phyloP scores from a whole-genome alignment of 1,140 invertebrate genomes.

The Aphelinus certus region DNA sequence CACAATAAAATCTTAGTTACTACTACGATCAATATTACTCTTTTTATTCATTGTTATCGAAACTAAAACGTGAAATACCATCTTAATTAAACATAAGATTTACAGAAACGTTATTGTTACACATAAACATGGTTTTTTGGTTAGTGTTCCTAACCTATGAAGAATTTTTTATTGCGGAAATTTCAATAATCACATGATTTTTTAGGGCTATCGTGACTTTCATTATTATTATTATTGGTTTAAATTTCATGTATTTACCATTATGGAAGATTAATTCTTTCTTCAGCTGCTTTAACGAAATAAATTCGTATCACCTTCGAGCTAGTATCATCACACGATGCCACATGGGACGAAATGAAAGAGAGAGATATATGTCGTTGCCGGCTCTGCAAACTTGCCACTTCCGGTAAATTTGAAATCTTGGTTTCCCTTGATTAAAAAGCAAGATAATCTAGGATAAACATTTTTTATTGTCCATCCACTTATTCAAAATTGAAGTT shows the following conservation, averaged over 20 bases:
- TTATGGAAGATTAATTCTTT: slow-evolving; percentile 15
- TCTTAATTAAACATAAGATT: too few relatives aligned
- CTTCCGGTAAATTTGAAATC: slow-evolving; percentile 37
- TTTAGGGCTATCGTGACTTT: not conserved
- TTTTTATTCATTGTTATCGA: too few relatives aligned
- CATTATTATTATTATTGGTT: not conserved
- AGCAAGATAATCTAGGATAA: too few relatives aligned
- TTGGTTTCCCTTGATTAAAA: not conserved
- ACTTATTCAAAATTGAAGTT: too few relatives aligned
- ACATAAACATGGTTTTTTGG: not conserved
- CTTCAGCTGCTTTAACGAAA: slow-evolving; percentile 9
- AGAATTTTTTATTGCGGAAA: not conserved
- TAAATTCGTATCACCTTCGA: slow-evolving; percentile 30
- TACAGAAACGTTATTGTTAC: not conserved
- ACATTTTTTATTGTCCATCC: too few relatives aligned
- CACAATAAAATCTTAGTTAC: slow-evolving; percentile 36
- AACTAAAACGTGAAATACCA: too few relatives aligned
- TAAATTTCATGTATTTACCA: slow-evolving; percentile 20
- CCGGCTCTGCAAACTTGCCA: slow-evolving; percentile 5
- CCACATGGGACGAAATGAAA: slow-evolving; percentile 39
- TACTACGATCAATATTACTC: not conserved
- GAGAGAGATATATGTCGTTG: not conserved
- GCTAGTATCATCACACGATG: slow-evolving; percentile 35
- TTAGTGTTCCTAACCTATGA: slow-evolving; percentile 19
- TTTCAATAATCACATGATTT: not conserved